These are phyloP conservation scores for Cygnus buccinator DNA, from an alignment of 2,113 vertebrate genomes.

Conservation along the genomic window DNA sequence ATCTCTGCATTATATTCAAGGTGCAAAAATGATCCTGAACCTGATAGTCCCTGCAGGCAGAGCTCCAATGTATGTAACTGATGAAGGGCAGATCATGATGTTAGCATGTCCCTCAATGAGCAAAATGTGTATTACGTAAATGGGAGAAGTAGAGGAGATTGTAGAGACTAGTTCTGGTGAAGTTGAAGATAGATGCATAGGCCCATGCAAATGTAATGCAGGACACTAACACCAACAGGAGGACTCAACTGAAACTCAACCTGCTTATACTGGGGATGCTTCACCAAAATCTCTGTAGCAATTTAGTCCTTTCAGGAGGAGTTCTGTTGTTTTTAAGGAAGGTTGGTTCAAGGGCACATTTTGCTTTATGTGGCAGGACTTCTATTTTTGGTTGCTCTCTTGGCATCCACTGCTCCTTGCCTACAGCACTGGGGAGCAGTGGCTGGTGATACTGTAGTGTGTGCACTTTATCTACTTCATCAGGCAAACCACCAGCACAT, in stretches of 20 bases:
- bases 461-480: background rate
- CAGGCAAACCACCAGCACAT: background rate
- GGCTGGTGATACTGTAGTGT: background rate
- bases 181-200: background rate
- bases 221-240: background rate
- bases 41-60: background rate
- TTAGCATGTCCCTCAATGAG: background rate
- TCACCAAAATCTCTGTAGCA: background rate
- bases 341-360: background rate
- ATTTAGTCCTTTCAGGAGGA: background rate
- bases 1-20: background rate
- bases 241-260: background rate
- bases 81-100: background rate
- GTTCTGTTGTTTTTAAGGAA: background rate
- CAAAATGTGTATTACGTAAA: background rate
- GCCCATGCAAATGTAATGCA: background rate
- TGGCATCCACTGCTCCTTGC: background rate
- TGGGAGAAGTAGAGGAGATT: background rate
- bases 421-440: background rate
- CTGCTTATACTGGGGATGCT: background rate
- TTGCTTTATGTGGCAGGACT: background rate
- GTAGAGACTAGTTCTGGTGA: background rate
- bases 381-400: background rate
- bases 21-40: background rate
- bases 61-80: background rate